A percentile compares a stretch with the other conserved stretches of the same genome.
Conservation (phyloP, 2,113 vertebrate species). For the Menidia beryllina region DNA sequence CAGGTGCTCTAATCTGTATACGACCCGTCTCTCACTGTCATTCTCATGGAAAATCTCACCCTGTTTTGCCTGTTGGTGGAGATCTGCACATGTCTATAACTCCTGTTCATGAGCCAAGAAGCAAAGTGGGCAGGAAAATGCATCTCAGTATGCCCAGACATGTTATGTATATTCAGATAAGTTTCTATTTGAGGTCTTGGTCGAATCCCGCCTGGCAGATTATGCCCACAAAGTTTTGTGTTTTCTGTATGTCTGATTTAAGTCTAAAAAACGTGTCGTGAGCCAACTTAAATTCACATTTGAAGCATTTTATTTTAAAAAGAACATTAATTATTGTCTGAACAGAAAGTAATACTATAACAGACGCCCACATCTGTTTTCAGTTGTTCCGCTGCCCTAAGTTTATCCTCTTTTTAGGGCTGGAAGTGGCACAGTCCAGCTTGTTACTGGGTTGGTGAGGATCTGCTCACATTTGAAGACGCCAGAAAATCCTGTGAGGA, state of each 20-base stretch:
- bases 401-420: slow-evolving; percentile 78
- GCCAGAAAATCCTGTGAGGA: slow-evolving; percentile 87
- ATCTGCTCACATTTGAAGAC: slow-evolving; percentile 84
- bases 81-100: slow-evolving; percentile 50
- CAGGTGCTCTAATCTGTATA: slow-evolving; percentile 29
- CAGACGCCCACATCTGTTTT: background rate
- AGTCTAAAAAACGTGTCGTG: background rate
- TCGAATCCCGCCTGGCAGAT: background rate
- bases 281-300: background rate
- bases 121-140: slow-evolving; percentile 23
- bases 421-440: slow-evolving; percentile 98
- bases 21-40: background rate
- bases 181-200: background rate
- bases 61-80: slow-evolving; percentile 33
- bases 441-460: slow-evolving; percentile 94
- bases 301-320: no score
- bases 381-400: background rate
- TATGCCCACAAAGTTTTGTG: background rate
- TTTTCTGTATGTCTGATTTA: background rate
- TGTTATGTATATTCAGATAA: slow-evolving; percentile 7
- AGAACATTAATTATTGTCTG: background rate
- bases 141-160: slow-evolving; percentile 30
- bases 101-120: slow-evolving; percentile 29
- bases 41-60: slow-evolving; percentile 22
- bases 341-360: background rate